Percentiles rank a stretch among this genome's conserved stretches.
These are phyloP conservation scores for Myiozetetes cayanensis DNA, from an alignment of 2,113 vertebrate genomes.

Conservation along the genomic window DNA sequence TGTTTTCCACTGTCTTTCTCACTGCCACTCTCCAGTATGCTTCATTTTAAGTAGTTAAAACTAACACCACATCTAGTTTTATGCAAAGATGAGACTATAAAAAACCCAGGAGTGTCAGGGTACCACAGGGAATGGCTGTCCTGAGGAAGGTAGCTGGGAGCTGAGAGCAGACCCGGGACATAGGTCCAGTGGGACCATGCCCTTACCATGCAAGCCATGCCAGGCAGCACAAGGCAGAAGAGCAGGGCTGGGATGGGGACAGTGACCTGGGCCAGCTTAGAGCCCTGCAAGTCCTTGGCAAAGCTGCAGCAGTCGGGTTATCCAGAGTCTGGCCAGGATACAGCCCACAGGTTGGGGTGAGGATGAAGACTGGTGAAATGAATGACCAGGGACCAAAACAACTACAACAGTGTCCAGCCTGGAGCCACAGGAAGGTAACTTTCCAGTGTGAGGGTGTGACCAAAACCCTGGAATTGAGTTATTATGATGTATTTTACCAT, in stretches of 20 bases:
- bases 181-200: not conserved
- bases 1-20: not conserved
- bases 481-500: not conserved
- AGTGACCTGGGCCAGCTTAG: not conserved
- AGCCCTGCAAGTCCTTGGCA: rapidly evolving
- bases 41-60: not conserved
- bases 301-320: not conserved
- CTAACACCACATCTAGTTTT: not conserved
- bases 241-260: not conserved
- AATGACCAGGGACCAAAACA: not conserved
- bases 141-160: not conserved
- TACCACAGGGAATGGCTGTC: rapidly evolving
- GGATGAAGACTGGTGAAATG: not conserved
- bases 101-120: not conserved
- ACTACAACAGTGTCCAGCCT: not conserved
- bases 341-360: not conserved
- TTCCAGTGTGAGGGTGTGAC: not conserved
- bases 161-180: not conserved
- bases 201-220: not conserved
- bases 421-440: not conserved
- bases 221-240: not conserved
- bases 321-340: not conserved
- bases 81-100: not conserved
- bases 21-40: not conserved
- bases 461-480: not conserved